Percentiles rank a stretch among this genome's conserved stretches.
These are phyloP conservation scores for Brachionus calyciflorus DNA, from an alignment of 1,140 invertebrate genomes.

Conservation along the genomic window DNA sequence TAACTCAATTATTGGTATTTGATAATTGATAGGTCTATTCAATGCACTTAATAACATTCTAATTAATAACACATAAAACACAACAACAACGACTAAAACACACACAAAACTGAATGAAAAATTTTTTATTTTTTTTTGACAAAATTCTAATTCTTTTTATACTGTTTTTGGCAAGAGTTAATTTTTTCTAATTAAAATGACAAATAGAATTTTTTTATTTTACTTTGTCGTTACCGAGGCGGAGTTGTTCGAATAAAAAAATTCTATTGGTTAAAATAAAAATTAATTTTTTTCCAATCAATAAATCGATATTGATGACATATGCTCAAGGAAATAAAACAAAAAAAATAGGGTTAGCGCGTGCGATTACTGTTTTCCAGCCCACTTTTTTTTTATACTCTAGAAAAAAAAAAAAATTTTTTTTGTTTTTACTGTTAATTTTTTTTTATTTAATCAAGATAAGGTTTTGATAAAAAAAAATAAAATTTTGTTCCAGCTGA, in stretches of 20 bases:
- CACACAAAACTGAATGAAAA: constrained; percentile 10
- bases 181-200: too few species aligned
- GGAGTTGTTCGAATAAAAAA: neutral
- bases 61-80: neutral
- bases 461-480: too few species aligned
- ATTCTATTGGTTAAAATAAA: neutral
- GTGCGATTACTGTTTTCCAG: constrained; percentile 28
- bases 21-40: constrained; percentile 6
- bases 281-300: constrained; percentile 4
- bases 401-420: too few species aligned
- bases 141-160: neutral
- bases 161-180: too few species aligned
- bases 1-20: constrained; percentile 18
- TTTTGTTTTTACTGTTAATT: too few species aligned
- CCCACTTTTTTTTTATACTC: too few species aligned
- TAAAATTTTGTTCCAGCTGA: too few species aligned
- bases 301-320: constrained; percentile 36
- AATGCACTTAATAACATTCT: constrained; percentile 21
- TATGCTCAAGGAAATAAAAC: too few species aligned
- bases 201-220: constrained; percentile 9
- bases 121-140: neutral
- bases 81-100: neutral
- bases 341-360: neutral
- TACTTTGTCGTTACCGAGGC: neutral
- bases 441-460: too few species aligned